phyloP scores from a whole-genome alignment of 2,113 vertebrate genomes.

The Charina bottae region DNA sequence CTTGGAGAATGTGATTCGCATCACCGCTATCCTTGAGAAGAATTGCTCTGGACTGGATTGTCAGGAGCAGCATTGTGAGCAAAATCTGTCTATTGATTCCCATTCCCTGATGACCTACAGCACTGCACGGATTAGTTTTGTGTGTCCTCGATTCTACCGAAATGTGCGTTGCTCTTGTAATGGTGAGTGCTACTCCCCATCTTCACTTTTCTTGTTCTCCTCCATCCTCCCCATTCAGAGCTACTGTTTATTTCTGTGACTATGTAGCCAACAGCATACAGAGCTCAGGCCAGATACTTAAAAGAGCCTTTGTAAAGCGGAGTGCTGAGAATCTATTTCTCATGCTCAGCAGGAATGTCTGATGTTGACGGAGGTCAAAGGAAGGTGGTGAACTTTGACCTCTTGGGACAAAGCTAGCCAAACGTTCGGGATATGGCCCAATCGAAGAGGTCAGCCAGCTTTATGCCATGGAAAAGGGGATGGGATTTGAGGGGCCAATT shows the following conservation, averaged over 20 bases:
- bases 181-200: constrained; percentile 79
- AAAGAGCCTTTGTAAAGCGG: constrained; percentile 47
- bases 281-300: constrained; percentile 59
- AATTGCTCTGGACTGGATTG: constrained; percentile 96
- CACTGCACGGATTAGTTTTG: constrained; percentile 92
- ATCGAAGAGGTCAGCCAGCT: constrained; percentile 32
- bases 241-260: constrained; percentile 56
- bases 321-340: constrained; percentile 62
- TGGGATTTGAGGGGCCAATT: background rate
- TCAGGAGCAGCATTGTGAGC: constrained; percentile 90
- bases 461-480: constrained; percentile 16
- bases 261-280: constrained; percentile 58
- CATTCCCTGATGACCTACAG: constrained; percentile 92
- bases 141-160: constrained; percentile 91
- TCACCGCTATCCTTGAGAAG: constrained; percentile 93
- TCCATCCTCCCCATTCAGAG: constrained; percentile 4
- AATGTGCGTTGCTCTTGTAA: constrained; percentile 90
- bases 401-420: constrained; percentile 48
- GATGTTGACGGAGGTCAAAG: constrained; percentile 52
- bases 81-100: constrained; percentile 89
- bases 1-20: constrained; percentile 89
- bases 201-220: background rate
- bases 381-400: constrained; percentile 67
- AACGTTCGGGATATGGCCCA: constrained; percentile 13
- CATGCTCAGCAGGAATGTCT: constrained; percentile 49